Evolutionary conservation across 2,888 invertebrate genomes (phyloP), one percentile per base, ranked within the genome.

Genomic region (Dicycla oo): DNA sequence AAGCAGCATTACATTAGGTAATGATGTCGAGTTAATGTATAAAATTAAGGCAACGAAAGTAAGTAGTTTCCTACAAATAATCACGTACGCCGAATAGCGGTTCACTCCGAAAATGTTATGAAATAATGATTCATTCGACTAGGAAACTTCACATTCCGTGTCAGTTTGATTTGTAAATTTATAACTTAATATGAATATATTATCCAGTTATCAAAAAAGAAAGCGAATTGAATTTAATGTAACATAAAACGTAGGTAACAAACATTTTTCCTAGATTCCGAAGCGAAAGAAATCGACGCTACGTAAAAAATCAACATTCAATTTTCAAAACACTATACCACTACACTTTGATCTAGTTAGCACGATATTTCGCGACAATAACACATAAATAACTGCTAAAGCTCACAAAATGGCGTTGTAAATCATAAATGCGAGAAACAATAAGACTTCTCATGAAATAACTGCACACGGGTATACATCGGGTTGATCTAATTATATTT

Each of bases 361-460:
- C 38, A 75, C n/a, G 61, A 71, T 66, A 64, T 40, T 62, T 75
- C 23, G 38, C 60, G 60, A 84, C 86, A 88, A 81, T 81, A 86
- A 80, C 83, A 80, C 82, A 60, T 73, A 78, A 84, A 85, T 87
- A 87, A 78, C 81, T 76, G 58, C 26, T 69, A 74, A 78, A 83
- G 81, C 79, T 74, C 81, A 86, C 93, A 94, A 94, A 94, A 94
- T 94, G 94, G 94, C 94, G 94, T 89, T 89, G 89, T 89, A 89
- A 90, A 90, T 89, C 87, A 88, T 89, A 91, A 92, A 89, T 88
- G 87, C 88, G 88, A 87, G 90, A 91, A 93, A 94, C 94, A 94
- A 94, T 94, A 93, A 85, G 81, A 87, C 89, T 90, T 93, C 94
- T 91, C 93, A 90, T 87, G 90, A 92, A 93, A 94, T 94, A 94